Base-by-base conservation (phyloP, 2,113 vertebrate genomes). In the Stigmatopora nigra region DNA sequence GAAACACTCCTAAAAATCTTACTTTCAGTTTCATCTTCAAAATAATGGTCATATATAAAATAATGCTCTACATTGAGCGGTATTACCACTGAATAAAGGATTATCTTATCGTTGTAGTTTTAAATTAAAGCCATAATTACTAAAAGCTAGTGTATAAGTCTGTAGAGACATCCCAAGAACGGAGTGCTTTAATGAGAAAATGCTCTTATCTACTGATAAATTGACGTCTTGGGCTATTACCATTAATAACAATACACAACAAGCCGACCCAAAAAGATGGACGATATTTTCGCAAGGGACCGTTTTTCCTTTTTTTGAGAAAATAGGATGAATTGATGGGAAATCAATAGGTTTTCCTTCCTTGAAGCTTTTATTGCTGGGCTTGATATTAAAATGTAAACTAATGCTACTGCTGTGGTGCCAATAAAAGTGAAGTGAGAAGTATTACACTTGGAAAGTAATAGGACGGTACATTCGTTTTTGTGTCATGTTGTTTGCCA, bases 181-280 rank as follows among this genome's bases (percentile, higher is more conserved):
- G 9, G 35, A 59, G 57, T 12, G 35, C 57, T 17, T 41, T 41
- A 59, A 59, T 59, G 57, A 59, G 31, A 38, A n/a, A 41, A 59
- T 59, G 57, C 57, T 59, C 35, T 59, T 59, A 59, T 59, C 57
- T 19, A 35, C 20, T 59, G 57, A 19, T 59, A 38, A n/a, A 59
- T 59, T 36, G 57, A 36, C 57, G n/a, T 19, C 57, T 59, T 16
- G 8, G 35, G 38, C 57, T 59, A 59, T 59, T 59, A 59, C 36
- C 35, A 11, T 59, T 3, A 59, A 59, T 59, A 59, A 59, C 35
- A 38, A 38, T n/a, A 36, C 57, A 59, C 17, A 59, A 36, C 53
- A 12, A 56, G 36, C 16, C 57, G 16, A 12, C 16, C 57, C 31
- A 38, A 59, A 59, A 59, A 59, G 57, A 59, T 59, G 57, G 36